Evolutionary conservation across 2,888 invertebrate genomes (phyloP).

Genomic region (Orthosia gothica): DNA sequence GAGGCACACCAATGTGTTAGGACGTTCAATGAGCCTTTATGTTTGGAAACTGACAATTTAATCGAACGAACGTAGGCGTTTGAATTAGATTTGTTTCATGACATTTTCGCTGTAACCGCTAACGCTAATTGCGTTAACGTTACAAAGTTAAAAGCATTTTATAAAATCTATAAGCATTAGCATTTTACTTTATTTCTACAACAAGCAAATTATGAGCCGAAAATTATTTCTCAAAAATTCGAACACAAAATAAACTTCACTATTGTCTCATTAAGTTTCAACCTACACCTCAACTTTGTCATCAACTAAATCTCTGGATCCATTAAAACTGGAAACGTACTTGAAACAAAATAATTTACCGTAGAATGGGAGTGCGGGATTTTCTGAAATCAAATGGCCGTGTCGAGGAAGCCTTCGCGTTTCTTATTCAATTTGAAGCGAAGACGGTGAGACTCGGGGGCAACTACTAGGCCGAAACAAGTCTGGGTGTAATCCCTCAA

Average conservation of each 20-base stretch:
- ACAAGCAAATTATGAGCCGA: neutral
- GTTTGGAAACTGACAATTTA: conserved; percentile 61
- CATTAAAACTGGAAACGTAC: conserved; percentile 55
- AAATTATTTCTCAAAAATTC: conserved; percentile 4
- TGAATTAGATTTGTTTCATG: conserved; percentile 28
- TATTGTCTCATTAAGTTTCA: conserved; percentile 25
- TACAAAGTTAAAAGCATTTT: neutral
- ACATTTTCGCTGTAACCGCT: conserved; percentile 22
- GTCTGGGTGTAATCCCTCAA: conserved; percentile 89
- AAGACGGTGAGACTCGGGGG: conserved; percentile 76
- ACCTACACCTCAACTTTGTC: conserved; percentile 32
- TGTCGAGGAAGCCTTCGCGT: conserved; percentile 78
- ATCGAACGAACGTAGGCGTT: conserved; percentile 54
- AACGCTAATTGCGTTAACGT: conserved; percentile 21
- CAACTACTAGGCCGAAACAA: conserved; percentile 90
- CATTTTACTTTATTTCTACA: neutral
- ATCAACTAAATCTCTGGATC: conserved; percentile 53
- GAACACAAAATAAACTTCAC: conserved; percentile 6
- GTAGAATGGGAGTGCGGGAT: conserved; percentile 68
- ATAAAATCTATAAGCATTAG: neutral
- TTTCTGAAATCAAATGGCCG: conserved; percentile 77
- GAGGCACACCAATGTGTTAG: conserved; percentile 65
- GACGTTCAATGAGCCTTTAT: conserved; percentile 68
- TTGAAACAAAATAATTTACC: conserved; percentile 72
- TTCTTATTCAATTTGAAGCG: conserved; percentile 85